Conservation (phyloP, 2,113 vertebrate genomes). For the Telmatochromis bifrenatus region DNA sequence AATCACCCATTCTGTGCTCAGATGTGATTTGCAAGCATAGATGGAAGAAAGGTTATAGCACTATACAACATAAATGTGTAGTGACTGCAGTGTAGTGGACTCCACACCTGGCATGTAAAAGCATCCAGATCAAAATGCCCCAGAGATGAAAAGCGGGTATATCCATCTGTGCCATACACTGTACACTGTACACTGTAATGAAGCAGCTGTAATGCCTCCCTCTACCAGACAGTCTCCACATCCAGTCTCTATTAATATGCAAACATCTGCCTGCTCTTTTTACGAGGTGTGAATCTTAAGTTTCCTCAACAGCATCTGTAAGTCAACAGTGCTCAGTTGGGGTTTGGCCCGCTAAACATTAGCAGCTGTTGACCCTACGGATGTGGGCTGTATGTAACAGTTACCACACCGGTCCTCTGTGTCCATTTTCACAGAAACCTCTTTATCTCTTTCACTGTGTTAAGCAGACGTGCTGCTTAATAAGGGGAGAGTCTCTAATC, state of each 20-base stretch:
- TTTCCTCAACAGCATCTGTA: slow-evolving; percentile 50
- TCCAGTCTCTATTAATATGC: slow-evolving; percentile 59
- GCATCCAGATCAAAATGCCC: slow-evolving; percentile 27
- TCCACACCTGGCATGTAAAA: slow-evolving; percentile 7
- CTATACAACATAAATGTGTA: background rate
- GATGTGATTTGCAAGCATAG: background rate
- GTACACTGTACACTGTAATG: slow-evolving; percentile 10
- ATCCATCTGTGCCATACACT: slow-evolving; percentile 41
- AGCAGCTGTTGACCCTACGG: slow-evolving; percentile 59
- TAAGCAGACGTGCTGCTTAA: background rate
- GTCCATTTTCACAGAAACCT: slow-evolving; percentile 27
- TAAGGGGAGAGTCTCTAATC: background rate
- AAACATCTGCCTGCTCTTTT: slow-evolving; percentile 64
- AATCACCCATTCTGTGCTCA: background rate
- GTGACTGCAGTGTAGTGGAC: background rate
- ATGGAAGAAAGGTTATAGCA: background rate
- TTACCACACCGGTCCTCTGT: slow-evolving; percentile 31
- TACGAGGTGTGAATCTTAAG: slow-evolving; percentile 48
- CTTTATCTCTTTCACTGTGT: slow-evolving; percentile 21
- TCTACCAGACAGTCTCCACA: slow-evolving; percentile 19
- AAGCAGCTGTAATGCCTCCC: slow-evolving; percentile 46
- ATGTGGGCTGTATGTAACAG: slow-evolving; percentile 28
- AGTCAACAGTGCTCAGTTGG: slow-evolving; percentile 37
- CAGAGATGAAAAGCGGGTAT: slow-evolving; percentile 29
- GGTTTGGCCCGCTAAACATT: slow-evolving; percentile 45